Conservation (phyloP, 2,113 vertebrate genomes). For the Pangasianodon gigas region DNA sequence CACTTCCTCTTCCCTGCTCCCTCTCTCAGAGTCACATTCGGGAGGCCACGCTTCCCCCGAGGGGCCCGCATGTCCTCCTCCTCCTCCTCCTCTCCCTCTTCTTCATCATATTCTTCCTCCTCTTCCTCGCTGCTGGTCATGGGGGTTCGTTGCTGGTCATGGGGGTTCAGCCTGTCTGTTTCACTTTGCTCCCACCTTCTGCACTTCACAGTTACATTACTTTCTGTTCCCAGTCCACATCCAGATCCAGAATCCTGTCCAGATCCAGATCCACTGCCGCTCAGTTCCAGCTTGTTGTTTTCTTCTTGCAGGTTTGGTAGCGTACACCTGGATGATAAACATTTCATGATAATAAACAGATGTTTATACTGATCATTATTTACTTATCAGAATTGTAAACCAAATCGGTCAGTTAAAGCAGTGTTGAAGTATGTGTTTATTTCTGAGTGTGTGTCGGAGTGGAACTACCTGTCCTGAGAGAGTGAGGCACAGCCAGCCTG, state of each 20-base stretch:
- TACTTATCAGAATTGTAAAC: slow-evolving; percentile 29
- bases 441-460: background rate
- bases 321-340: slow-evolving; percentile 66
- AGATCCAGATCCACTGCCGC: slow-evolving; percentile 41
- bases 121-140: slow-evolving; percentile 27
- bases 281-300: slow-evolving; percentile 77
- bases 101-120: slow-evolving; percentile 56
- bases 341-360: background rate
- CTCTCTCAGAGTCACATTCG: slow-evolving; percentile 55
- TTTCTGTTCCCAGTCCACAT: slow-evolving; percentile 33
- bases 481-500: slow-evolving; percentile 81
- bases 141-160: background rate
- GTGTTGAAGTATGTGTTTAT: background rate
- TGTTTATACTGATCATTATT: background rate
- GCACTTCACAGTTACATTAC: slow-evolving; percentile 69
- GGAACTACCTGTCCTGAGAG: slow-evolving; percentile 81
- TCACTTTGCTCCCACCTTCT: slow-evolving; percentile 68
- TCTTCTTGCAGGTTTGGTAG: slow-evolving; percentile 80
- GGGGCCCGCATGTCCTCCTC: slow-evolving; percentile 51
- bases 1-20: slow-evolving; percentile 68
- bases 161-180: slow-evolving; percentile 51
- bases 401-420: background rate
- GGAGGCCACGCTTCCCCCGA: slow-evolving; percentile 65
- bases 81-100: slow-evolving; percentile 52
- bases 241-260: slow-evolving; percentile 30